phyloP scores from a whole-genome alignment of 2,113 vertebrate genomes.

The Dendropsophus ebraccatus region DNA sequence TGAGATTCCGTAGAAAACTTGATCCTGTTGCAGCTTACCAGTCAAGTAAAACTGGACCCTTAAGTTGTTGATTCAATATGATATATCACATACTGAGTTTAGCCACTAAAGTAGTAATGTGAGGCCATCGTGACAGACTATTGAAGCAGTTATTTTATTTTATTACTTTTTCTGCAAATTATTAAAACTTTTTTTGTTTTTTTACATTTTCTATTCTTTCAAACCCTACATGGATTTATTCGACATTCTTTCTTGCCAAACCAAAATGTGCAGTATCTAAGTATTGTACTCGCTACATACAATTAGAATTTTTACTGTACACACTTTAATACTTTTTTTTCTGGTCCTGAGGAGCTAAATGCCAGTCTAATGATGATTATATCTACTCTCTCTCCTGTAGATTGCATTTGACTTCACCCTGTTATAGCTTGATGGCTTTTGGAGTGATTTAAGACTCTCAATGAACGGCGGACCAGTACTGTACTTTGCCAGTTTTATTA shows the following conservation, averaged over 20 bases:
- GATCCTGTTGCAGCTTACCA: background rate
- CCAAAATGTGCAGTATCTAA: background rate
- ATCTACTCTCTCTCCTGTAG: constrained; percentile 67
- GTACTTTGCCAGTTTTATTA: constrained; percentile 87
- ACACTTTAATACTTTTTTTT: background rate
- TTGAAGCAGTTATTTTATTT: background rate
- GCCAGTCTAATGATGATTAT: background rate
- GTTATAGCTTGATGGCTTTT: constrained; percentile 71
- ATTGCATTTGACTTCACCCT: constrained; percentile 69
- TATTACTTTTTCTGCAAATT: too few species aligned
- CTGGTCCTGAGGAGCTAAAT: background rate
- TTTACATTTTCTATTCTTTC: too few species aligned
- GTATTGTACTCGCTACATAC: background rate
- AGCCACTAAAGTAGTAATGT: background rate
- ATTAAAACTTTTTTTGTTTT: too few species aligned
- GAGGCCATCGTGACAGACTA: background rate
- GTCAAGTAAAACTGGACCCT: background rate
- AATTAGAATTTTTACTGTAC: background rate
- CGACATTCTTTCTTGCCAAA: background rate
- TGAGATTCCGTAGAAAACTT: background rate
- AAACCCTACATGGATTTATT: too few species aligned
- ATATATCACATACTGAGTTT: background rate
- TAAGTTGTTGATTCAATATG: background rate
- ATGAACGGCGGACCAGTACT: constrained; percentile 79
- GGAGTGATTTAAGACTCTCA: constrained; percentile 69